Evolutionary conservation across 30 jellyfish, hydroid and myxozoan genomes (phyloP).

Genomic region (Aurelia aurita complex sp. Pacific): DNA sequence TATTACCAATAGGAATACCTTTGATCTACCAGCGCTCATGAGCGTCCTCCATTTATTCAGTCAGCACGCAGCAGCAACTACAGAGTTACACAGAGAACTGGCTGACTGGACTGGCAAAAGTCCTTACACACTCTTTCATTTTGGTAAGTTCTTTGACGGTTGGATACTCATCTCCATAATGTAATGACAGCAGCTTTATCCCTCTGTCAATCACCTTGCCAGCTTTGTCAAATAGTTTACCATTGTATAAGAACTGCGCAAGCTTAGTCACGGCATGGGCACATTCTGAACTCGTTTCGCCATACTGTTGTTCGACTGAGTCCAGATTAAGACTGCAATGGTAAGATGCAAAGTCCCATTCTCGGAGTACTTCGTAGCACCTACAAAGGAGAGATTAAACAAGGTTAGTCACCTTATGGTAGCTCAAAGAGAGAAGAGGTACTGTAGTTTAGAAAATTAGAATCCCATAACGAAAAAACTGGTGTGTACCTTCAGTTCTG

Average conservation of each 20-base stretch:
- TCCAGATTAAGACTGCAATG: constrained; percentile 73
- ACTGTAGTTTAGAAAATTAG: no score
- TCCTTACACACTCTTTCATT: constrained; percentile 63
- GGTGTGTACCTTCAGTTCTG: no score
- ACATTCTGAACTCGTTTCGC: constrained; percentile 62
- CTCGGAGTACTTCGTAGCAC: constrained; percentile 76
- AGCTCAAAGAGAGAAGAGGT: no score
- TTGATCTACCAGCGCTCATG: no score
- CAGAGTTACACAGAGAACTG: constrained; percentile 43
- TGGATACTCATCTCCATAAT: constrained; percentile 58
- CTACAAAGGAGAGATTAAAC: constrained; percentile 1
- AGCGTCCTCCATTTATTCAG: not conserved
- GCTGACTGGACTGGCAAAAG: constrained; percentile 44
- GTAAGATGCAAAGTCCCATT: constrained; percentile 75
- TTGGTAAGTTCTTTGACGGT: constrained; percentile 48
- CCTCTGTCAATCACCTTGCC: constrained; percentile 68
- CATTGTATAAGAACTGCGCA: constrained; percentile 60
- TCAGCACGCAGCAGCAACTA: not conserved
- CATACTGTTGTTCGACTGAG: constrained; percentile 65
- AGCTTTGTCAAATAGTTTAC: constrained; percentile 54
- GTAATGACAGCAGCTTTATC: constrained; percentile 54
- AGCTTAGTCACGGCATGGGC: constrained; percentile 54
- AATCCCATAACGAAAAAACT: no score
- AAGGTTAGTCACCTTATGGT: no score
- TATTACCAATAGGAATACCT: no score